Base-by-base conservation (phyloP, 2,113 vertebrate species). In the Cynocephalus volans region DNA sequence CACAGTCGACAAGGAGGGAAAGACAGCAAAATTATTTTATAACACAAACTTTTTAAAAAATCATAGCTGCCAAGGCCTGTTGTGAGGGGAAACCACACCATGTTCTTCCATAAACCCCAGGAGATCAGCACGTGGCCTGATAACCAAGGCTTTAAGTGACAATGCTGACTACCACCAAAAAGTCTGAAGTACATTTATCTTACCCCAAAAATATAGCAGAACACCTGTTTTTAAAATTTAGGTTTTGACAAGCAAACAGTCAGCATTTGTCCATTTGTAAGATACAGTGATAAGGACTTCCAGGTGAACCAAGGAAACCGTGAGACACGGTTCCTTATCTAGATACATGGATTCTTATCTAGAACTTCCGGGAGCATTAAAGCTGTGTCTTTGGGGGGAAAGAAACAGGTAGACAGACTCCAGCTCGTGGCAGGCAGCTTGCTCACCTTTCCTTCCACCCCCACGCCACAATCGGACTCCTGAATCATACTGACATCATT, bases 401-500 rank as follows among this genome's bases (percentile, higher is more conserved):
- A 10, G 13, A 65, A 18, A 58, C 13, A 4, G 52, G 23, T 11
- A 1, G 19, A 31, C 28, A n/a, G 17, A 21, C 45, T 3, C 24
- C 17, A n/a, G 52, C 3, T 2, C 1, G 24, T 9, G 24, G 65
- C 28, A 4, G 45, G n/a, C 7, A 1, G 33, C 52, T 0, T 0
- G 97, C 99, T 99, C 98, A 99, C 99, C 99, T 99, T 99, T 97
- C 99, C 99, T 98, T 99, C 99, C 97, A 99, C 99, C 93, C 99
- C 99, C 97, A 99, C 99, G 67, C 99, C 99, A 75, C 99, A 99
- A 99, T 99, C 99, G 0, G 99, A 99, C 98, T 99, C 99, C 99
- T 99, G 99, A 98, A 99, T 99, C 99, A 99, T 99, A 98, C 99
- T 99, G 98, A 99, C 99, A 77, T 99, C 99, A 96, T 99, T 99